These are phyloP conservation scores for Oreochromis aureus DNA, from an alignment of 2,113 vertebrate species.

Conservation along the genomic window DNA sequence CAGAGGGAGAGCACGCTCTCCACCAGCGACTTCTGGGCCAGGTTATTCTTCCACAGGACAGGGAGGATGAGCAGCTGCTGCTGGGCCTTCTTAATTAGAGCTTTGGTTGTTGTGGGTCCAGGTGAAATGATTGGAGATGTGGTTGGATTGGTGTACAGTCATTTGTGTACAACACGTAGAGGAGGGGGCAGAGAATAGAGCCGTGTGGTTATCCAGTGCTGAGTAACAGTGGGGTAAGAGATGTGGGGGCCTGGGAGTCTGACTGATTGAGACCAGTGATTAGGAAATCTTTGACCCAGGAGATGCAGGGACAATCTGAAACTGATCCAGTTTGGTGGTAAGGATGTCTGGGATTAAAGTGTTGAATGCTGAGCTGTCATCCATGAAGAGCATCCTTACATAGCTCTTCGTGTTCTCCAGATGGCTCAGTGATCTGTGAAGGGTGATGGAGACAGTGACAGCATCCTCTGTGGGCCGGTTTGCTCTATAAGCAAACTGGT, in stretches of 20 bases:
- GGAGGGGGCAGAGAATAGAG: not conserved
- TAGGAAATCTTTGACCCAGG: not conserved
- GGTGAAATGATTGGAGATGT: not conserved
- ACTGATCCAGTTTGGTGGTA: not conserved
- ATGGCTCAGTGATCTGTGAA: not conserved
- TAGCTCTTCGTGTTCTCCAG: not conserved
- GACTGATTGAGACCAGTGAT: not conserved
- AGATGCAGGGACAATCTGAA: not conserved
- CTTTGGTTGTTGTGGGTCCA: not conserved
- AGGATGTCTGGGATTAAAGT: not conserved
- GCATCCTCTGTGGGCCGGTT: not conserved
- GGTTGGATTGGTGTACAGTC: not conserved
- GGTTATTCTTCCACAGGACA: not conserved
- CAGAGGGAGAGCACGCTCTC: not conserved
- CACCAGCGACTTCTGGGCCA: not conserved
- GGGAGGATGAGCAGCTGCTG: not conserved
- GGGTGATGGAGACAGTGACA: not conserved
- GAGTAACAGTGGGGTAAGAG: not conserved
- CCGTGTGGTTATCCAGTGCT: rapidly evolving
- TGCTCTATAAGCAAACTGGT: not conserved
- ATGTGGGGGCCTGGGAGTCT: not conserved
- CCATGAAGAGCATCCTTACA: not conserved
- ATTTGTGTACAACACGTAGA: rapidly evolving
- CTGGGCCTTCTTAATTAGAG: not conserved
- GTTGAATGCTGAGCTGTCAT: not conserved